Percentiles rank a stretch among this genome's conserved stretches.
Evolutionary conservation across 2,888 invertebrate species (phyloP).

Genomic region (Drosophila differens): DNA sequence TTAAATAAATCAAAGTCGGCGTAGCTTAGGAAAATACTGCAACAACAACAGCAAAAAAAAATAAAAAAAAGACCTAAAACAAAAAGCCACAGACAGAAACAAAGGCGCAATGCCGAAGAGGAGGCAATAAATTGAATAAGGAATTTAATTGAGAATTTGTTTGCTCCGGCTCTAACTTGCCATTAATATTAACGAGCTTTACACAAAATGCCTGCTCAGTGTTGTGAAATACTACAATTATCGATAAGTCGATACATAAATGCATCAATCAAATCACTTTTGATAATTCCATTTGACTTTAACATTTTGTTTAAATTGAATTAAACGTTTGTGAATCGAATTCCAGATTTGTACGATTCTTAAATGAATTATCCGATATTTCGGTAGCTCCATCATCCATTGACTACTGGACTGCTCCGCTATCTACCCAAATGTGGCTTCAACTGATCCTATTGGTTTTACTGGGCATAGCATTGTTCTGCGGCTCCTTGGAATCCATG

Average conservation of each 20-base stretch:
- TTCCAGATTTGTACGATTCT: background rate
- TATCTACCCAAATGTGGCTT: conserved; percentile 21
- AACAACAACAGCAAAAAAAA: conserved; percentile 1
- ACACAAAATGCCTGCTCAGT: background rate
- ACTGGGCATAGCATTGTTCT: conserved; percentile 18
- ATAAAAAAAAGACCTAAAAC: background rate
- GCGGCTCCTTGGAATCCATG: conserved; percentile 6
- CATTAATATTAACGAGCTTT: conserved; percentile 18
- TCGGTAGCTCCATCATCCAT: background rate
- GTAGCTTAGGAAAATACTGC: conserved; percentile 41
- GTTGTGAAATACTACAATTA: background rate
- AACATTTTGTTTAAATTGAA: background rate
- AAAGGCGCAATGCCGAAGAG: conserved; percentile 49
- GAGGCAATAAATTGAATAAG: conserved; percentile 71
- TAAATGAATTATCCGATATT: background rate
- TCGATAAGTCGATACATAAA: background rate
- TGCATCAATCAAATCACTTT: background rate
- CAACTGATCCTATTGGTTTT: conserved; percentile 1
- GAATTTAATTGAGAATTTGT: conserved; percentile 68
- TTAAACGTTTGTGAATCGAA: background rate
- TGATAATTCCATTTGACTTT: background rate
- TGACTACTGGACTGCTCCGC: background rate
- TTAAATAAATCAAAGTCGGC: conserved; percentile 74
- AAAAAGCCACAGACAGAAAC: conserved; percentile 21
- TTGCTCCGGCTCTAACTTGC: conserved; percentile 8